Evolutionary conservation across 2,113 vertebrate genomes (phyloP).

Genomic region (Cinclus cinclus): DNA sequence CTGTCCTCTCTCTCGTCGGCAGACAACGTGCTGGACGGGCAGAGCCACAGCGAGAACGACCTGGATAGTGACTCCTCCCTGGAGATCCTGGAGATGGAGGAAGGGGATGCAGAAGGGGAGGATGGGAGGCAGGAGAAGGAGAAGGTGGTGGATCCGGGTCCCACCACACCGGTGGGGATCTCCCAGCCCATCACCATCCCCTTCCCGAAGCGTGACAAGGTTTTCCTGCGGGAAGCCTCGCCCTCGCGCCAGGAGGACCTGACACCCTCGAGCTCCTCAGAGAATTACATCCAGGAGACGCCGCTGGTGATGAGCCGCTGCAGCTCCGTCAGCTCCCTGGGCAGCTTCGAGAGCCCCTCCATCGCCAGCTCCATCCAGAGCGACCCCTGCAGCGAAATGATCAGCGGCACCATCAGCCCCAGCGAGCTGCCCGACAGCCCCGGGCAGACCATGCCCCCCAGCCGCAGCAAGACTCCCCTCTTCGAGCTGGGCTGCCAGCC

Average conservation of each 20-base stretch:
- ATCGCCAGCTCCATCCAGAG: constrained; percentile 98
- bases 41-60: constrained; percentile 84
- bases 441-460: constrained; percentile 97
- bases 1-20: constrained; percentile 93
- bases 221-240: constrained; percentile 74
- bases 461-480: constrained; percentile 94
- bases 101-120: constrained; percentile 65
- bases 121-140: constrained; percentile 67
- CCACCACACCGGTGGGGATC: background rate
- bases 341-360: constrained; percentile 93
- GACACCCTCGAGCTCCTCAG: constrained; percentile 93
- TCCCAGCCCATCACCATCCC: constrained; percentile 82
- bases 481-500: constrained; percentile 76
- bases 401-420: constrained; percentile 93
- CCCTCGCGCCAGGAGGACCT: constrained; percentile 82
- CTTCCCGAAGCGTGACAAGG: constrained; percentile 72
- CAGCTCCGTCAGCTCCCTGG: constrained; percentile 95
- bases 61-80: constrained; percentile 84
- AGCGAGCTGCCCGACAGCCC: constrained; percentile 97
- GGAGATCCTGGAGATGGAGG: constrained; percentile 91
- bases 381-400: constrained; percentile 95
- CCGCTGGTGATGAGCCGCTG: constrained; percentile 96
- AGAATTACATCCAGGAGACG: constrained; percentile 95
- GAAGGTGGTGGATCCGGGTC: background rate
- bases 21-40: constrained; percentile 82